These are phyloP conservation scores for Leptopilina myrica DNA, from an alignment of 2,888 invertebrate genomes.

Conservation along the genomic window DNA sequence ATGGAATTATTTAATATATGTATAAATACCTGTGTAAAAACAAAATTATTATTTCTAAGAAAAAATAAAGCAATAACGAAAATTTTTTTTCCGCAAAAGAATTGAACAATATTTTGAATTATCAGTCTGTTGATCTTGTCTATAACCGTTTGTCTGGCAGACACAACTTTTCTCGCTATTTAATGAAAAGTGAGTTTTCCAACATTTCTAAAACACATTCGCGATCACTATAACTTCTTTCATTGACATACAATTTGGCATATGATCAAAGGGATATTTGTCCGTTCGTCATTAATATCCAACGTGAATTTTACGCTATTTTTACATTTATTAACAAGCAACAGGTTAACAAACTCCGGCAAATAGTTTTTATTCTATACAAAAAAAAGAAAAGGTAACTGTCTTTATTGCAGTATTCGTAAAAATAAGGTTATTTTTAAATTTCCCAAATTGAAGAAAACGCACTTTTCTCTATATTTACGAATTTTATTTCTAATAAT, in stretches of 20 bases:
- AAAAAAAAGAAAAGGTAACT: neutral
- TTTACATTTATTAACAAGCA: conserved; percentile 1
- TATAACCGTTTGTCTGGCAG: conserved; percentile 2
- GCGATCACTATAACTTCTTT: neutral
- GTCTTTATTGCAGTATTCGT: no score
- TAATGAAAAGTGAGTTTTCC: neutral
- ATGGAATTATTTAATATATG: no score
- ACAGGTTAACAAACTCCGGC: conserved; percentile 1
- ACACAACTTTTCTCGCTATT: neutral
- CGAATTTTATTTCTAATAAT: no score
- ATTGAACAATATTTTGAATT: neutral
- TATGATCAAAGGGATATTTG: conserved; percentile 11
- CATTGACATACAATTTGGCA: conserved; percentile 33
- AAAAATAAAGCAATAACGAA: neutral
- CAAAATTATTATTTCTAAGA: neutral
- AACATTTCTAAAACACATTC: neutral
- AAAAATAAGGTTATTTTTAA: no score
- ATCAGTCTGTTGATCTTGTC: neutral
- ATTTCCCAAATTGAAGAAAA: no score
- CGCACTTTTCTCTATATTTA: no score
- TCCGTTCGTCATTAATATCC: conserved; percentile 38
- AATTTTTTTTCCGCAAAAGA: neutral
- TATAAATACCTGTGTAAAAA: neutral
- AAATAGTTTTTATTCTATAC: neutral
- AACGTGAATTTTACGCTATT: neutral